These are phyloP conservation scores for Trypoxylon attenuatum DNA, from an alignment of 2,888 invertebrate genomes.

Conservation along the genomic window DNA sequence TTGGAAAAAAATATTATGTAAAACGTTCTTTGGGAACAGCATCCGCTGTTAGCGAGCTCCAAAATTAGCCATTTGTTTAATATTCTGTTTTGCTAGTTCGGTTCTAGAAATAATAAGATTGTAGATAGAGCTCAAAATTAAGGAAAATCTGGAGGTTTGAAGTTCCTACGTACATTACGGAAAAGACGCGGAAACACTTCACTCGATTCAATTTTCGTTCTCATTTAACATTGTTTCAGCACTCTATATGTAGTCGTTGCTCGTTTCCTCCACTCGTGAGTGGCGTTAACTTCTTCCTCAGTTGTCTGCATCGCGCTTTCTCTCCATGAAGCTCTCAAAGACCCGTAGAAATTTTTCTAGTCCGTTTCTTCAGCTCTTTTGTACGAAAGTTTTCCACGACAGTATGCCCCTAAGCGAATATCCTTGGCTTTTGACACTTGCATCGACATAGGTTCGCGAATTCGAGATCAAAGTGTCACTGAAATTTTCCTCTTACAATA, in stretches of 20 bases:
- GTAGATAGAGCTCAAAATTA: too few species aligned
- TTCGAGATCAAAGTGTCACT: constrained; percentile 34
- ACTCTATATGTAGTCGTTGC: background rate
- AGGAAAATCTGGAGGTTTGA: too few species aligned
- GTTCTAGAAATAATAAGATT: too few species aligned
- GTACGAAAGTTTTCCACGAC: constrained; percentile 20
- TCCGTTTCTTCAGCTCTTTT: constrained; percentile 15
- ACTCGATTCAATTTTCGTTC: constrained; percentile 8
- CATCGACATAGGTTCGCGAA: too few species aligned
- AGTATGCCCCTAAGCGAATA: background rate
- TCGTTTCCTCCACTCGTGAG: background rate
- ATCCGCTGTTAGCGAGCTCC: too few species aligned
- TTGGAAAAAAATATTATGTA: too few species aligned
- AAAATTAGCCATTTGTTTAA: too few species aligned
- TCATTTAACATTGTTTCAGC: constrained; percentile 7
- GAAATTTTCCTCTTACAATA: constrained; percentile 26
- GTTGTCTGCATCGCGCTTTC: too few species aligned
- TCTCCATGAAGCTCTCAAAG: constrained; percentile 17
- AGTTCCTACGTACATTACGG: too few species aligned
- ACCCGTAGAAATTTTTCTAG: constrained; percentile 29
- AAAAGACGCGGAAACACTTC: too few species aligned
- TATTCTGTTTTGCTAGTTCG: too few species aligned
- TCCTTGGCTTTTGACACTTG: background rate
- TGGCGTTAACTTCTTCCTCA: background rate
- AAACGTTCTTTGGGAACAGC: too few species aligned